Base-by-base conservation (phyloP, 2,888 invertebrate species). In the Hoplodrina blanda region DNA sequence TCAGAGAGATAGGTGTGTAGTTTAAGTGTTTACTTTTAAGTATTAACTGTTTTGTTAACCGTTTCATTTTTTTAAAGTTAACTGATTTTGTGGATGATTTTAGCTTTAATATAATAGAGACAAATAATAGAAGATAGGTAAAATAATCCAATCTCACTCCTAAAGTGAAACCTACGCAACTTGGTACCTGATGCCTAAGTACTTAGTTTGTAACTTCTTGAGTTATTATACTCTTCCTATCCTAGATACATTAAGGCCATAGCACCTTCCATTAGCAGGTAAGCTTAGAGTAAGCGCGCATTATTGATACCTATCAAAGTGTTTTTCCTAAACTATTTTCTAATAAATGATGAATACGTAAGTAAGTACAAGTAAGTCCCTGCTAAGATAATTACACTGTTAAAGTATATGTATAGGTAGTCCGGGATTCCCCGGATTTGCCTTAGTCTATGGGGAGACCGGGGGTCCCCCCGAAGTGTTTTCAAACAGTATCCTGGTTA, bases 221-320 rank as follows among this genome's bases (percentile, higher is more conserved):
- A 57, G 46, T 57, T 77, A 73, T 54, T 68, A 69, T 55, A 61
- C 60, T 75, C 44, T 78, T 72, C 59, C 73, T 78, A 50, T 46
- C 17, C 17, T 17, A 33, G 4, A 17, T 25, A 19, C 62, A 72
- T 75, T 78, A 78, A 73, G 63, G 73, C 11, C 73, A 78, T 19
- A 60, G 17, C 73, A 60, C 50, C 62, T 49, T 20, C n/a, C 55
- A 78, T 71, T 46, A 55, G 10, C 11, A 60, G 67, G 37, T 62
- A 41, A 60, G 74, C 37, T 56, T 46, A 44, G 25, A 75, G 50
- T 53, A 46, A 49, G 50, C 25, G n/a, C 20, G 19, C 20, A 54
- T 20, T 30, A 41, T 59, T 69, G 20, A 69, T 59, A 76, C 33
- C 57, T 4, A 46, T 17, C n/a, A 69, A 7, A 30, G 19, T 37